Percentiles rank a stretch among this genome's conserved stretches.
These are phyloP conservation scores for Hydroisotoma schaefferi DNA, from an alignment of 2,888 invertebrate species.

Conservation along the genomic window DNA sequence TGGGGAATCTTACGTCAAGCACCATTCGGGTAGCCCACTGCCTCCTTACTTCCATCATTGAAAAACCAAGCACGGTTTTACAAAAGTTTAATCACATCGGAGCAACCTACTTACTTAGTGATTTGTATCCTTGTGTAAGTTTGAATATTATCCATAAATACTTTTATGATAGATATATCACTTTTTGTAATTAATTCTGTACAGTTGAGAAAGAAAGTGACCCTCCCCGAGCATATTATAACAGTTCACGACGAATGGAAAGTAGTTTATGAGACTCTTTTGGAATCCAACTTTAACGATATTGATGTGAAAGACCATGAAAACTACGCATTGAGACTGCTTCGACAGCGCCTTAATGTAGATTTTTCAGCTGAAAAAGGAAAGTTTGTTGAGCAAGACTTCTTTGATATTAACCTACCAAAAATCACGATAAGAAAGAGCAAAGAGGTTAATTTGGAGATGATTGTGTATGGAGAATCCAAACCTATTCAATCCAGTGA, in stretches of 20 bases:
- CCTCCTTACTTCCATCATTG: background rate
- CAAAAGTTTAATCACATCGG: background rate
- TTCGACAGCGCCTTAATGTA: constrained; percentile 19
- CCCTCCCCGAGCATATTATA: background rate
- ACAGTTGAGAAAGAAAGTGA: background rate
- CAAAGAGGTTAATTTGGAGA: background rate
- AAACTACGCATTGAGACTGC: constrained; percentile 18
- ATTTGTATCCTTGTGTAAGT: background rate
- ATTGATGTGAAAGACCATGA: constrained; percentile 5
- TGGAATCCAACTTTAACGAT: constrained; percentile 1
- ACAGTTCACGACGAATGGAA: constrained; percentile 6
- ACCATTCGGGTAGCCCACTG: background rate
- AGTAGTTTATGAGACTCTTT: constrained; percentile 14
- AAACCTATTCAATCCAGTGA: background rate
- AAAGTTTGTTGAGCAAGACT: constrained; percentile 26
- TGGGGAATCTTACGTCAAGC: background rate
- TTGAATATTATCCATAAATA: background rate
- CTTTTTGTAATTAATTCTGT: background rate
- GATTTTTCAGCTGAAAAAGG: constrained; percentile 10
- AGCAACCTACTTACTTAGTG: background rate
- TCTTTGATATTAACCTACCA: constrained; percentile 27
- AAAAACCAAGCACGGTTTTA: background rate
- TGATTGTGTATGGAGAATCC: background rate
- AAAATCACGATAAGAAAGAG: background rate
- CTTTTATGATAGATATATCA: background rate